Conservation (phyloP, 2,797 vertebrate species). For the Amazona ochrocephala region DNA sequence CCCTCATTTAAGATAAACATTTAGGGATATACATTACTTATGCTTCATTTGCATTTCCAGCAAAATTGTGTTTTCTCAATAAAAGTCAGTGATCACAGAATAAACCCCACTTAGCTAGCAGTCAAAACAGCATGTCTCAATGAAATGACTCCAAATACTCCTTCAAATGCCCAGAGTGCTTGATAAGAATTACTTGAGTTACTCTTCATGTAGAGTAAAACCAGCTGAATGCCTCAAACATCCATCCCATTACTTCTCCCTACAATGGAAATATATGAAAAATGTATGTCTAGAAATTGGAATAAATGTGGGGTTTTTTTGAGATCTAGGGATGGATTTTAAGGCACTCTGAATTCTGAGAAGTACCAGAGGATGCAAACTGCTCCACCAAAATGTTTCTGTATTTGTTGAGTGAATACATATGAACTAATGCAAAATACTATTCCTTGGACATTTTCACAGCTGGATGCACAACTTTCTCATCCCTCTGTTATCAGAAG, state of each 20-base stretch:
- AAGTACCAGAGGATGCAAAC: neutral
- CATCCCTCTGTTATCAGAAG: constrained; percentile 3
- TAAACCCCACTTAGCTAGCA: neutral
- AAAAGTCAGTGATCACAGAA: neutral
- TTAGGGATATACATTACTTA: neutral
- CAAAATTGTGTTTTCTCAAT: neutral
- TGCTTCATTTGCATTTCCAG: neutral
- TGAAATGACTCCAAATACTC: neutral
- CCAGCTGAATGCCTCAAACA: neutral
- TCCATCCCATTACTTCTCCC: rapidly evolving
- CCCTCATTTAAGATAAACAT: neutral
- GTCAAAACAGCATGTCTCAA: neutral
- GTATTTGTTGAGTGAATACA: neutral
- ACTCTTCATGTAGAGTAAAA: neutral
- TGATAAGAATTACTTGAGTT: neutral
- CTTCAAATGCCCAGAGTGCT: neutral
- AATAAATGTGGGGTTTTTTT: neutral
- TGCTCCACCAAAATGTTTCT: neutral
- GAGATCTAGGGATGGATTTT: neutral
- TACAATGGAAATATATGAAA: neutral
- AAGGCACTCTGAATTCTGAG: neutral
- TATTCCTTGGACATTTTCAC: constrained; percentile 15
- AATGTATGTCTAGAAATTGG: neutral
- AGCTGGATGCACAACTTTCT: neutral
- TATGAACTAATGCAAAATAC: neutral